These are phyloP conservation scores for Chymomyza caudatula DNA, from an alignment of 2,888 invertebrate species.

Conservation along the genomic window DNA sequence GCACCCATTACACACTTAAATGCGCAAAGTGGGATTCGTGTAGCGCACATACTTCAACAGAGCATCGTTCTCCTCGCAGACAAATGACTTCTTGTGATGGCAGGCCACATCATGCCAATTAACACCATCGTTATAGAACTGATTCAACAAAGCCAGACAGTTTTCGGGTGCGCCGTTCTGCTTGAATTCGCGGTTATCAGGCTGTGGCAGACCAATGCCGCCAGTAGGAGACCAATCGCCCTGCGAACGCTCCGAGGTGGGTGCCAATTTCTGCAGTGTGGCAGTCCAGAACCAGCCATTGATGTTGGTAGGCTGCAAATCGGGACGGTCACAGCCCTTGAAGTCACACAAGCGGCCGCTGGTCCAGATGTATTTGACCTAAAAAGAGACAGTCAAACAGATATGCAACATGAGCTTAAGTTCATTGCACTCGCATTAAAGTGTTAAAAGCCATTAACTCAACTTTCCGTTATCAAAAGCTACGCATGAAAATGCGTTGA, in stretches of 20 bases:
- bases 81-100: conserved; percentile 92
- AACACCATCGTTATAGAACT: conserved; percentile 93
- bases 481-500: conserved; percentile 59
- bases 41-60: conserved; percentile 91
- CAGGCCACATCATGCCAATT: conserved; percentile 96
- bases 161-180: conserved; percentile 91
- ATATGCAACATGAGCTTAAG: conserved; percentile 17
- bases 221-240: conserved; percentile 94
- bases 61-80: conserved; percentile 92
- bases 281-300: conserved; percentile 97
- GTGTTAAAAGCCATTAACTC: background rate
- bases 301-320: conserved; percentile 87
- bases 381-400: conserved; percentile 36
- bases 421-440: conserved; percentile 42
- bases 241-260: conserved; percentile 88
- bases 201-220: conserved; percentile 91
- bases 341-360: conserved; percentile 93
- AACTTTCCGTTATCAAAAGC: conserved; percentile 19
- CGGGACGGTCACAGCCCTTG: conserved; percentile 91
- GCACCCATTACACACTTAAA: conserved; percentile 78
- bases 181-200: conserved; percentile 90
- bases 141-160: conserved; percentile 90
- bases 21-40: conserved; percentile 87
- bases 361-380: conserved; percentile 95
- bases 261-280: conserved; percentile 89